Base-by-base conservation (phyloP, 2,888 invertebrate species). In the Cephus nigrinus region DNA sequence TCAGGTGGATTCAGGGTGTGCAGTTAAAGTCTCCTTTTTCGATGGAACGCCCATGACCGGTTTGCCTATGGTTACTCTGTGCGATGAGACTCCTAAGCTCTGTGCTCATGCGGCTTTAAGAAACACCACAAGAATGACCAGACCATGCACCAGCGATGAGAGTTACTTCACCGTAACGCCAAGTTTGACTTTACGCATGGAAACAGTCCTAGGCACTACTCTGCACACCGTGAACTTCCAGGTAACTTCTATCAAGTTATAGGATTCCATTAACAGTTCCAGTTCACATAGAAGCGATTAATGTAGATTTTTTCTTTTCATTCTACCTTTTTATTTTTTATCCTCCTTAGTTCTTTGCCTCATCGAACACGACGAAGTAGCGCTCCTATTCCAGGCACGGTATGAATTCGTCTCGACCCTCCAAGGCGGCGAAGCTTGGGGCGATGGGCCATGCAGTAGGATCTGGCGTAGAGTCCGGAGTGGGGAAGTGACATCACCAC, bases 331-430 rank as follows among this genome's bases (percentile, higher is more conserved):
- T 71, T 71, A 71, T 71, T 71, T 71, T 33, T 71, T 33, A 71
- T 71, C 71, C 71, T 31, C 71, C 71, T 71, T 71, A 71, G 71
- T 71, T 33, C 31, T 71, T 71, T 71, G 71, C 71, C 71, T 71
- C 71, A 71, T 71, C 71, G 71, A 71, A 71, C 71, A 71, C 71
- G 71, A 71, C 71, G 71, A 71, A 71, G 68, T 55, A 36, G 34
- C 71, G 34, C 68, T 35, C 36, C 40, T 75, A 75, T 82, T 82
- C 12, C 83, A 92, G 92, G 89, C 91, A 74, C 95, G 96, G 86
- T 97, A 97, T 90, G 97, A 97, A 91, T 97, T 97, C 89, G 94
- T 97, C 33, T 96, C 97, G 88, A 97, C 97, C 3, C 93, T 95
- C 69, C 93, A 96, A 80, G 95, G 95, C 40, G 96, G 96, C 23